Evolutionary conservation across 2,888 invertebrate genomes (phyloP), one percentile per base, ranked within the genome.

Genomic region (Trichacis sp.): DNA sequence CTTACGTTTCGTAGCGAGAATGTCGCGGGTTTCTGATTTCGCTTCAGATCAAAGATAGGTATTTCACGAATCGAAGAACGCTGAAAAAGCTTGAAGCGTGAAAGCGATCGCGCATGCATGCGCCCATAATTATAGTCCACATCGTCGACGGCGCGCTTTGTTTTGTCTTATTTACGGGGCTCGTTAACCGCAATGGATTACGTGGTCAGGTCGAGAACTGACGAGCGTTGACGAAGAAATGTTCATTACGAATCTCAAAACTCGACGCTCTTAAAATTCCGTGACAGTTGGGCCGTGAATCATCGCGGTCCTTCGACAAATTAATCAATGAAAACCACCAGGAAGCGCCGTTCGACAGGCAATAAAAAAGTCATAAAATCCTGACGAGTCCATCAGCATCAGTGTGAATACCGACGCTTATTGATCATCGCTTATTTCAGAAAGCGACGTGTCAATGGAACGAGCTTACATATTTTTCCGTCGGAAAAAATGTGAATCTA

Each of bases 41-140:
- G 8, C 8, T 24, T 8, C 24, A 8, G 8, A 24, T 24, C 24
- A 8, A 8, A 5, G 24, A 3, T 24, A 24, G 24, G 24, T 8
- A 24, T 24, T 8, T 24, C n/a, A n/a, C n/a, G n/a, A n/a, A n/a
- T n/a, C n/a, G n/a, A n/a, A n/a, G n/a, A n/a, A n/a, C n/a, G n/a
- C n/a, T n/a, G n/a, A n/a, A n/a, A n/a, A n/a, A n/a, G n/a, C n/a
- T n/a, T n/a, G n/a, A 69, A 58, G 69, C 66, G 69, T 66, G 69
- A 69, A 69, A 61, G 56, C 64, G 69, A 64, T 67, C 69, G 64
- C 69, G 67, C 69, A 62, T 67, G 69, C 65, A 33, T 33, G 58
- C 55, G 58, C 61, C 66, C 58, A 67, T 69, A 69, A 69, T 69
- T 67, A 69, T 54, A 59, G 64, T 54, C 64, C 46, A 59, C 67